phyloP scores from a whole-genome alignment of 2,113 vertebrate genomes.

The Dunckerocampus dactyliophorus region DNA sequence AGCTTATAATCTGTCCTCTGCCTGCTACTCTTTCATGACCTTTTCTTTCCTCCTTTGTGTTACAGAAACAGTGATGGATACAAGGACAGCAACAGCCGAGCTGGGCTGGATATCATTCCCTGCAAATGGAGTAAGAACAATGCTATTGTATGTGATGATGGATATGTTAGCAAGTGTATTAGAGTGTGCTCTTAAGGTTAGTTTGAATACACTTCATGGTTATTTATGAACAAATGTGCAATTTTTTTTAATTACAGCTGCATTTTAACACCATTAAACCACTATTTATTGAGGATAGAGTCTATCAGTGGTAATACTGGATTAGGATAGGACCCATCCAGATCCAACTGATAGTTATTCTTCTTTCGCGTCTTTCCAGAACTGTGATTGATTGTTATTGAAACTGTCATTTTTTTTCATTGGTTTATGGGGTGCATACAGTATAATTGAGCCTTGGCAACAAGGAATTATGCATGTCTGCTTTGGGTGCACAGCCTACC shows the following conservation, averaged over 20 bases:
- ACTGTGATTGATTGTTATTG: background rate
- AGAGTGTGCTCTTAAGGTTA: constrained; percentile 30
- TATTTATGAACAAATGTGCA: constrained; percentile 39
- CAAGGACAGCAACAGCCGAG: constrained; percentile 91
- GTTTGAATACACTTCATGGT: constrained; percentile 47
- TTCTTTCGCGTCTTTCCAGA: constrained; percentile 3
- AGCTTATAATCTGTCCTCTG: constrained; percentile 32
- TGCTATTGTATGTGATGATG: constrained; percentile 19
- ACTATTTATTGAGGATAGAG: constrained; percentile 35
- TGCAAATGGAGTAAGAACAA: constrained; percentile 86
- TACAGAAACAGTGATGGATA: constrained; percentile 95
- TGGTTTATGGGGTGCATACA: no score
- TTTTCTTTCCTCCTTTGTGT: constrained; percentile 36
- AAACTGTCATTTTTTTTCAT: no score
- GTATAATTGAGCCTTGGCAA: constrained; percentile 7
- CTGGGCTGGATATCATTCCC: constrained; percentile 95
- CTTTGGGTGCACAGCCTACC: constrained; percentile 20
- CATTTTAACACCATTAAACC: constrained; percentile 64
- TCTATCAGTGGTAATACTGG: constrained; percentile 6
- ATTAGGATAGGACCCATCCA: constrained; percentile 14
- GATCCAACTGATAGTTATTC: constrained; percentile 4
- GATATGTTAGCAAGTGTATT: constrained; percentile 7
- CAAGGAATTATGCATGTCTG: constrained; percentile 51
- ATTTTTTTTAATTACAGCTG: constrained; percentile 58
- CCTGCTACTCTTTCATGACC: constrained; percentile 13